Base-by-base conservation (phyloP, 2,888 invertebrate species). In the Hydropsyche betteni region DNA sequence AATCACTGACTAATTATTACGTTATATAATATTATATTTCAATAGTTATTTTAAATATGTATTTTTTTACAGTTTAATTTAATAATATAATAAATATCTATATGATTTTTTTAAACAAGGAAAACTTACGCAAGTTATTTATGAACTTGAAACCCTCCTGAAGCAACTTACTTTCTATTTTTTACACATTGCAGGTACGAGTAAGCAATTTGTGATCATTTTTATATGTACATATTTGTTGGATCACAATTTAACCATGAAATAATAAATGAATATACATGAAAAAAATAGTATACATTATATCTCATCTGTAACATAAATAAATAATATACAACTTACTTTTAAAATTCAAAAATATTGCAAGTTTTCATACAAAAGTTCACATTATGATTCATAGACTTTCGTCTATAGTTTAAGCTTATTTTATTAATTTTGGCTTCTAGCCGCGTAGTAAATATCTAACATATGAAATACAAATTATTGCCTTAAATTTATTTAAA, bases 171-270 rank as follows among this genome's bases (percentile, higher is more conserved):
- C 44, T 6, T 58, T 10, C 73, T 80, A 79, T 80, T 61, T 77
- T 79, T 77, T 79, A 79, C 79, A 81, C 80, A 81, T 83, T 85
- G 86, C 88, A 88, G 88, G 88, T 88, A 88, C 88, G 85, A 85
- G 87, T 88, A 87, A 87, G 88, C 88, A 82, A 80, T 80, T 71
- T 51, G 73, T 76, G 77, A 68, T 73, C 70, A 58, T 74, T 76
- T 24, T 68, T 10, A 52, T 77, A 68, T 74, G 50, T 61, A 71
- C 74, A 69, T n/a, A n/a, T 74, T 74, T 58, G 69, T 36, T 73
- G 69, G 72, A 75, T 74, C 58, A 78, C 33, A 51, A 74, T 80
- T 81, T 83, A 83, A 36, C 16, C 33, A 75, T 34, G 44, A 74
- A 53, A 74, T 69, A 72, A 75, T 38, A 61, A 36, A 74, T 44